Conservation (phyloP, 2,888 invertebrate genomes). For the Lumbricus terrestris region DNA sequence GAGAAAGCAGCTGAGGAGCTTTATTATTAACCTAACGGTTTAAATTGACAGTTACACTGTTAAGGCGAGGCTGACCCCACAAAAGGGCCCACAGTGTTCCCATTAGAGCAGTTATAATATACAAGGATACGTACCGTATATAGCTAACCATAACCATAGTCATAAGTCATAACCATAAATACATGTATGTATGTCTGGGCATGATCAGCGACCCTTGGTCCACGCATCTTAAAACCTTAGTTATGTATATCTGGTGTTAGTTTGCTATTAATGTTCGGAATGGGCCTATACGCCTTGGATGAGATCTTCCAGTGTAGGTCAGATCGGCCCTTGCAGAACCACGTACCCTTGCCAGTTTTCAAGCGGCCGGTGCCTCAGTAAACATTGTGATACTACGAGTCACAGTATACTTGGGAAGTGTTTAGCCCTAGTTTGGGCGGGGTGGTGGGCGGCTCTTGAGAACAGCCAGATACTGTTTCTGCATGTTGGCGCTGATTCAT, state of each 20-base stretch:
- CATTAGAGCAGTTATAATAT: too few species aligned
- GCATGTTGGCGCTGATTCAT: not conserved
- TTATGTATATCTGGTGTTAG: not conserved
- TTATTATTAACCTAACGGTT: too few species aligned
- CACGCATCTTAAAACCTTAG: not conserved
- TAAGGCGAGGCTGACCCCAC: too few species aligned
- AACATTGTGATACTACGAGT: conserved; percentile 3
- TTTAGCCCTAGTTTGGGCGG: not conserved
- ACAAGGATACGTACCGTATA: not conserved
- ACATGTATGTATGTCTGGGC: too few species aligned
- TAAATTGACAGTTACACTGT: not conserved
- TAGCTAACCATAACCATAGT: not conserved
- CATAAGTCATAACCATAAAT: too few species aligned
- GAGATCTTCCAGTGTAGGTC: not conserved
- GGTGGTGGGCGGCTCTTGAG: not conserved
- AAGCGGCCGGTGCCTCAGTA: not conserved
- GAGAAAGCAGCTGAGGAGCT: too few species aligned
- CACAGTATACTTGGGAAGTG: conserved; percentile 3
- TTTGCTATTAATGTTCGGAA: not conserved
- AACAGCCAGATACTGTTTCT: not conserved
- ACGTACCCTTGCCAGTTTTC: not conserved
- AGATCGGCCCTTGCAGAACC: not conserved
- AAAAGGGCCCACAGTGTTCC: too few species aligned
- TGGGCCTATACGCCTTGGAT: not conserved
- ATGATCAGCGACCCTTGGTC: not conserved